Conservation (phyloP, 2,888 invertebrate genomes). For the Myathropa florea region DNA sequence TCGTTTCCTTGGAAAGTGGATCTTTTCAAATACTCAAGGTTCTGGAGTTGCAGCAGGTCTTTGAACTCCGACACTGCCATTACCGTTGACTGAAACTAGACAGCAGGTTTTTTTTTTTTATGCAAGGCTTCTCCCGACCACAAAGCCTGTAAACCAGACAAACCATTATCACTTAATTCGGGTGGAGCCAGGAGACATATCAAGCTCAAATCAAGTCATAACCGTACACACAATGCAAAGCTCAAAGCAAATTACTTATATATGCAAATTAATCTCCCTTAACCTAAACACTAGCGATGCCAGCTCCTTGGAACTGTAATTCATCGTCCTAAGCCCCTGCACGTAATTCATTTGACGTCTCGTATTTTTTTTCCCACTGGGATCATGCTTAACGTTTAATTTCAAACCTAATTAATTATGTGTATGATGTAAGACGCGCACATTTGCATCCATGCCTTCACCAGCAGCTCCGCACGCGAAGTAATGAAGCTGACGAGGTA, state of each 20-base stretch:
- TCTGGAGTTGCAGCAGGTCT: no score
- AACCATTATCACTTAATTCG: neutral
- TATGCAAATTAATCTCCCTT: neutral
- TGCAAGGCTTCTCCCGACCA: no score
- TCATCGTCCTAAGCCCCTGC: conserved; percentile 15
- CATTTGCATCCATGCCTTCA: neutral
- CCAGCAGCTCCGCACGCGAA: neutral
- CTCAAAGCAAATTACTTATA: neutral
- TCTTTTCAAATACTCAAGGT: no score
- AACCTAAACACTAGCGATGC: neutral
- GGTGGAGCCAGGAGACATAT: neutral
- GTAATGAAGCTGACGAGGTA: conserved; percentile 18
- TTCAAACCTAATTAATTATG: conserved; percentile 29
- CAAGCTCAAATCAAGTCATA: neutral
- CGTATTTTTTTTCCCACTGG: neutral
- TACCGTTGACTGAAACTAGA: no score
- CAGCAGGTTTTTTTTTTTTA: no score
- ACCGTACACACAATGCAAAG: neutral
- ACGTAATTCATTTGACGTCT: conserved; percentile 8
- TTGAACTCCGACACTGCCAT: no score
- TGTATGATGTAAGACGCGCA: neutral
- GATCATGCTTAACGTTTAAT: conserved; percentile 16
- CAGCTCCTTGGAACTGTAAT: conserved; percentile 1
- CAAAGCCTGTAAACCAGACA: no score
- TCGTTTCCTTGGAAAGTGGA: no score